Evolutionary conservation across 2,888 invertebrate species (phyloP), one percentile per base, ranked within the genome.

Genomic region (Melieria crassipennis): DNA sequence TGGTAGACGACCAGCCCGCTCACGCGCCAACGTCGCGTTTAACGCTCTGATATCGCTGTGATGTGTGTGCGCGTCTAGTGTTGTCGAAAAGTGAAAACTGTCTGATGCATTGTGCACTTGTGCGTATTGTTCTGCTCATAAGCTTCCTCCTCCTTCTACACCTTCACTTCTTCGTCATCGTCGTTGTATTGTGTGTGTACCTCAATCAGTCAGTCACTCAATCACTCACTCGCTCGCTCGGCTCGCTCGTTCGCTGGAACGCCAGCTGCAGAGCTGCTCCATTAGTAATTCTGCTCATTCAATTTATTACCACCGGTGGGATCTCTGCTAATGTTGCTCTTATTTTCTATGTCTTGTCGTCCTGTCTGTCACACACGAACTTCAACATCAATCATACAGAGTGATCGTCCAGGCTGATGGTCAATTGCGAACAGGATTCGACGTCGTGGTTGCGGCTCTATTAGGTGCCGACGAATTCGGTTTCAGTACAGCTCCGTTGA

Each of bases 391-490:
- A 30, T 3, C 30, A 50, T 61, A 57, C 78, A 92, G 99, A 76
- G 93, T 99, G 80, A 93, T 98, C 50, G 91, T 99, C 0, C 99
- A 99, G 88, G 98, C 97, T 30, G 98, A 98, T 87, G 98, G 98
- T 52, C 98, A 98, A 87, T 91, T 98, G 77, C 89, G 98, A 73
- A 96, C 97, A 5, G 97, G 98, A 43, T 96, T 97, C 84, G 99
- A 99, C 88, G 96, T 99, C 45, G 91, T 98, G 79, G 95, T 99
- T 43, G 99, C 98, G 3, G 98, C 97, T 0, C 85, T 98, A 57
- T 89, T 99, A 55, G 99, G 99, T 43, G 99, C 99, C 7, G 99
- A 99, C 86, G 99, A 99, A 87, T 96, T 98, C 85, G 99, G 98
- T 42, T 97, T 99, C 88, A 98, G 98, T 85, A 99, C 99, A 0